Evolutionary conservation across 2,113 vertebrate species (phyloP).

Genomic region (Bubo scandiacus): DNA sequence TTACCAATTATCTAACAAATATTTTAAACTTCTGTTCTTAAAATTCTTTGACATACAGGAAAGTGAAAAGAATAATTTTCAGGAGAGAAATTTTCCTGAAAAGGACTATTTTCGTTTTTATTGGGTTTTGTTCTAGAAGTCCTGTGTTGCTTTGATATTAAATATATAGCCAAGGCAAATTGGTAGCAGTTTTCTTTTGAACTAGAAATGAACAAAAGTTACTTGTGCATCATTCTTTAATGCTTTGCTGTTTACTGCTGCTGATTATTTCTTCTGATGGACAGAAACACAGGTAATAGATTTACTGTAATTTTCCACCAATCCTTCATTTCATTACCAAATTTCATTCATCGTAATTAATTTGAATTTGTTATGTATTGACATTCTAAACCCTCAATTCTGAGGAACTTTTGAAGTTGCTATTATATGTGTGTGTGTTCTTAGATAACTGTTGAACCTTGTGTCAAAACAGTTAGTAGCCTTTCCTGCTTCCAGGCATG

Average conservation of each 20-base stretch:
- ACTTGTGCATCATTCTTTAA: conserved; percentile 41
- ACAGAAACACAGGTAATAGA: conserved; percentile 70
- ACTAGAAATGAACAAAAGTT: neutral
- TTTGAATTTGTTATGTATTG: neutral
- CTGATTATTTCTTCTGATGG: conserved; percentile 60
- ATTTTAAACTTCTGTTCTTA: neutral
- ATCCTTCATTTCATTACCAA: neutral
- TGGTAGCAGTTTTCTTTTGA: neutral
- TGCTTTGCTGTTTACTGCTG: conserved; percentile 62
- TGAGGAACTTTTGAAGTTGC: neutral
- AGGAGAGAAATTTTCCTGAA: neutral
- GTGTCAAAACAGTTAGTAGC: neutral
- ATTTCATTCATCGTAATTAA: neutral
- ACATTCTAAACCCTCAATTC: neutral
- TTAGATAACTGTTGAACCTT: neutral
- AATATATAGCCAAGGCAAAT: neutral
- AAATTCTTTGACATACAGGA: neutral
- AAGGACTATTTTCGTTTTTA: neutral
- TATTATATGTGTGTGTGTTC: rapidly evolving
- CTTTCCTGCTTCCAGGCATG: rapidly evolving
- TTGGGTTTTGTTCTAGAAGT: neutral
- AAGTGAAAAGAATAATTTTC: neutral
- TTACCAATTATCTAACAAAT: neutral
- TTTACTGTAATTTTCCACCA: neutral
- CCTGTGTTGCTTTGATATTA: neutral